A percentile compares a stretch with the other conserved stretches of the same genome.
Conservation (phyloP, 2,888 invertebrate genomes). For the Oscheius sp. region DNA sequence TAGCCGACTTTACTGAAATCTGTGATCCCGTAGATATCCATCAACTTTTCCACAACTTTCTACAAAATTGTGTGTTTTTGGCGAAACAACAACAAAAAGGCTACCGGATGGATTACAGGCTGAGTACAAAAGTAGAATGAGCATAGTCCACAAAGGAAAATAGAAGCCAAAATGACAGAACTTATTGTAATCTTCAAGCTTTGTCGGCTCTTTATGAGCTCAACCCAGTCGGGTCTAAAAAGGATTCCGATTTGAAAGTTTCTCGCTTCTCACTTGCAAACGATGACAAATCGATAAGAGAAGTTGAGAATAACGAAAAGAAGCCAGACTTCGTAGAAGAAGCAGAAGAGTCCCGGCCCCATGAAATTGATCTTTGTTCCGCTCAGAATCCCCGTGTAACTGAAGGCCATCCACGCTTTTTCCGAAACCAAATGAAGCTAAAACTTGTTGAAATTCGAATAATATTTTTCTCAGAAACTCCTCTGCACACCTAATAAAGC, state of each 20-base stretch:
- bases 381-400: slow-evolving; percentile 8
- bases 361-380: not conserved
- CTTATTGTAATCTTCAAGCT: not conserved
- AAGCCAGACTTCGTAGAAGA: slow-evolving; percentile 8
- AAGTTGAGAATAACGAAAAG: not conserved
- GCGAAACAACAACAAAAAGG: not conserved
- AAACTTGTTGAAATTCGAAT: not conserved
- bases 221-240: not conserved
- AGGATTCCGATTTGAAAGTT: not conserved
- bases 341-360: slow-evolving; percentile 6
- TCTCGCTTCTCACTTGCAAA: not conserved
- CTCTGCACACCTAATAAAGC: no score
- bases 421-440: slow-evolving; percentile 19
- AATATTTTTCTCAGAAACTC: no score
- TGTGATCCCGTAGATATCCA: not conserved
- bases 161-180: not conserved
- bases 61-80: not conserved
- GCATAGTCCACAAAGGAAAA: not conserved
- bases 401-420: slow-evolving; percentile 16
- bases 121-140: not conserved
- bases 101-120: not conserved
- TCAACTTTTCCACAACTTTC: not conserved
- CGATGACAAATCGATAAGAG: not conserved
- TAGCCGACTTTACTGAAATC: not conserved
- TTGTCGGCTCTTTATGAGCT: not conserved